Evolutionary conservation across 2,888 invertebrate genomes (phyloP).

Genomic region (Antheraea yamamai): DNA sequence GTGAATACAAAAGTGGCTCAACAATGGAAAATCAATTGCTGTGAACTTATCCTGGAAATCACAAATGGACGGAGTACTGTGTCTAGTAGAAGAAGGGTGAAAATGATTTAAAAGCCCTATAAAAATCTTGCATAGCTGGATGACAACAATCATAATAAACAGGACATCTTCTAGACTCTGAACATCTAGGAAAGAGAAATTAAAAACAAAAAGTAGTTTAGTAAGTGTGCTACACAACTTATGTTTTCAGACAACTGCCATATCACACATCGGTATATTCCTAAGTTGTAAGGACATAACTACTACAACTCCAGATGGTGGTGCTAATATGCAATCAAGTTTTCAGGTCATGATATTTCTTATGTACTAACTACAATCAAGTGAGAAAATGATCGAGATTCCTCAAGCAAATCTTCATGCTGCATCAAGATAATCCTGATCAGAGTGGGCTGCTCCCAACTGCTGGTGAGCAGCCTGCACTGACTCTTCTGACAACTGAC

Average conservation of each 20-base stretch:
- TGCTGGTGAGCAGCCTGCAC: conserved; percentile 66
- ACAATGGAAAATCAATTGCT: background rate
- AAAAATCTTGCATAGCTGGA: background rate
- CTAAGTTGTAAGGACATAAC: conserved; percentile 51
- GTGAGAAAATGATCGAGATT: conserved; percentile 48
- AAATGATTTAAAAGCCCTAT: background rate
- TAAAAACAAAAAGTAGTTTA: background rate
- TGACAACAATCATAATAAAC: conserved; percentile 6
- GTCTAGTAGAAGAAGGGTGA: conserved; percentile 8
- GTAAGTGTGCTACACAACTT: conserved; percentile 9
- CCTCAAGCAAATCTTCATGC: conserved; percentile 9
- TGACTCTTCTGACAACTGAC: conserved; percentile 61
- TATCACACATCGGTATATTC: conserved; percentile 37
- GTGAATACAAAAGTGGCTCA: conserved; percentile 2
- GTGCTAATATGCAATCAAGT: conserved; percentile 81
- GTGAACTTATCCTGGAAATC: background rate
- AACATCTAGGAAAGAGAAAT: conserved; percentile 2
- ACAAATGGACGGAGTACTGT: background rate
- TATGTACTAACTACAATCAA: conserved; percentile 52
- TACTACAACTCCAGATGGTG: conserved; percentile 62
- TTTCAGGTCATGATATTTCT: conserved; percentile 75
- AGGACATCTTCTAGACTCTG: background rate
- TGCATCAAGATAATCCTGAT: conserved; percentile 38
- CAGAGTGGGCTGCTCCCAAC: conserved; percentile 68
- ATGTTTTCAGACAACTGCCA: conserved; percentile 14